phyloP scores from a whole-genome alignment of 1,140 invertebrate genomes.

The Carcinoscorpius rotundicauda region DNA sequence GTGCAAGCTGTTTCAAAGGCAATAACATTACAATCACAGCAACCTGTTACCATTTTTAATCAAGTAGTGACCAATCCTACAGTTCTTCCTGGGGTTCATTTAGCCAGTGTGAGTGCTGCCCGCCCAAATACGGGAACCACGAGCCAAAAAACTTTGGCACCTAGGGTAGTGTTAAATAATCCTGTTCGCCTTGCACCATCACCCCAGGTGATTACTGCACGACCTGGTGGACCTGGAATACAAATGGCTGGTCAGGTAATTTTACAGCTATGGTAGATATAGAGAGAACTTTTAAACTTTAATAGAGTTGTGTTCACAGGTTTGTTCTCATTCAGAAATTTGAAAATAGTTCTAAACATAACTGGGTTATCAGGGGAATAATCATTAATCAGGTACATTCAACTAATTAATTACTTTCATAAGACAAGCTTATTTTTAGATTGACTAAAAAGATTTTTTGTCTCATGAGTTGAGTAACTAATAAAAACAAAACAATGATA shows the following conservation, averaged over 20 bases:
- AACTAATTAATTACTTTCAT: too few relatives aligned
- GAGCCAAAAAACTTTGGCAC: slow-evolving; percentile 57
- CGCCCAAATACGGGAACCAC: slow-evolving; percentile 38
- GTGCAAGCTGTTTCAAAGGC: too few relatives aligned
- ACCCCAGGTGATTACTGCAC: slow-evolving; percentile 61
- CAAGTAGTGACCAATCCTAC: slow-evolving; percentile 28
- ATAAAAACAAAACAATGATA: too few relatives aligned
- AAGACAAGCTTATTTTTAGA: too few relatives aligned
- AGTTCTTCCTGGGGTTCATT: slow-evolving; percentile 44
- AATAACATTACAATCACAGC: slow-evolving; percentile 16
- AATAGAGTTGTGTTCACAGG: background rate
- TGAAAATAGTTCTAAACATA: too few relatives aligned
- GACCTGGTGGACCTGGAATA: slow-evolving; percentile 43
- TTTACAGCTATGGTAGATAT: background rate
- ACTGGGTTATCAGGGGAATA: too few relatives aligned
- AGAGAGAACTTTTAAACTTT: background rate
- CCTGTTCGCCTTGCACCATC: slow-evolving; percentile 31
- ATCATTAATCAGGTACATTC: too few relatives aligned
- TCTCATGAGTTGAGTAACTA: too few relatives aligned
- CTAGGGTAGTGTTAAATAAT: slow-evolving; percentile 52
- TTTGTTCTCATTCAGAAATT: too few relatives aligned
- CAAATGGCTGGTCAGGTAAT: slow-evolving; percentile 14
- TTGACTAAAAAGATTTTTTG: too few relatives aligned
- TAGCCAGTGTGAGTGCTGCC: slow-evolving; percentile 49
- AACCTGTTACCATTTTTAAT: slow-evolving; percentile 30